Conservation (phyloP, 2,888 invertebrate genomes). For the Drosophila rellima region DNA sequence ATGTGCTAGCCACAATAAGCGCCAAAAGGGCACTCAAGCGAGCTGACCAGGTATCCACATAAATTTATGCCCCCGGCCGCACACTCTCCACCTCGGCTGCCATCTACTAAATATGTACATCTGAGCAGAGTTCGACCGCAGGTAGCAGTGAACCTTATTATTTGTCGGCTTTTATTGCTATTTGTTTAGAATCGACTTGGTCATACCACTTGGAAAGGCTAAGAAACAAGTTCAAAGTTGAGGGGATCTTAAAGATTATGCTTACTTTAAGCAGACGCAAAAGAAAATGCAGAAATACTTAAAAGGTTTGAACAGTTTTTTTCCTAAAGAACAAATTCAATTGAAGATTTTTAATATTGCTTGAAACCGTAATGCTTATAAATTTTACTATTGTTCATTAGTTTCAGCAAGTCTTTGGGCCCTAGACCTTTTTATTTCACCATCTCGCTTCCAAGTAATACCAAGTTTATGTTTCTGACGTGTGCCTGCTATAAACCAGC, state of each 20-base stretch:
- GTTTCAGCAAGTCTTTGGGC: conserved; percentile 1
- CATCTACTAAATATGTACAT: background rate
- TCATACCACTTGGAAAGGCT: conserved; percentile 27
- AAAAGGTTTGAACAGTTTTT: background rate
- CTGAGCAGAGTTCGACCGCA: conserved; percentile 34
- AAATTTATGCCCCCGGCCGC: conserved; percentile 25
- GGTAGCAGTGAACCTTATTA: conserved; percentile 70
- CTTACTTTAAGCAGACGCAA: background rate
- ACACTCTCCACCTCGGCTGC: background rate
- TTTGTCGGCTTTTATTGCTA: conserved; percentile 75
- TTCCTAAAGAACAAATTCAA: background rate
- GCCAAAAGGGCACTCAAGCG: conserved; percentile 76
- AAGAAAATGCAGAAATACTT: too few species aligned
- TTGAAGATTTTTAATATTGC: background rate
- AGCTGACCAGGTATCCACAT: conserved; percentile 59
- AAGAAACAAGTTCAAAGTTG: conserved; percentile 15
- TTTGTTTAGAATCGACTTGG: conserved; percentile 65
- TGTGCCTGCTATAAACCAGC: conserved; percentile 16
- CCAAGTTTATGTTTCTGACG: conserved; percentile 17
- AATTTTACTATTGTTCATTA: conserved; percentile 7
- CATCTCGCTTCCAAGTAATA: background rate
- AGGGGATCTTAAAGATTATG: conserved; percentile 20
- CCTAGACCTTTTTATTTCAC: background rate
- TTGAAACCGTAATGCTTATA: background rate
- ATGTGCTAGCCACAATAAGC: conserved; percentile 69